Evolutionary conservation across 2,888 invertebrate genomes (phyloP), one percentile per base, ranked within the genome.

Genomic region (Rhaphigaster nebulosa): DNA sequence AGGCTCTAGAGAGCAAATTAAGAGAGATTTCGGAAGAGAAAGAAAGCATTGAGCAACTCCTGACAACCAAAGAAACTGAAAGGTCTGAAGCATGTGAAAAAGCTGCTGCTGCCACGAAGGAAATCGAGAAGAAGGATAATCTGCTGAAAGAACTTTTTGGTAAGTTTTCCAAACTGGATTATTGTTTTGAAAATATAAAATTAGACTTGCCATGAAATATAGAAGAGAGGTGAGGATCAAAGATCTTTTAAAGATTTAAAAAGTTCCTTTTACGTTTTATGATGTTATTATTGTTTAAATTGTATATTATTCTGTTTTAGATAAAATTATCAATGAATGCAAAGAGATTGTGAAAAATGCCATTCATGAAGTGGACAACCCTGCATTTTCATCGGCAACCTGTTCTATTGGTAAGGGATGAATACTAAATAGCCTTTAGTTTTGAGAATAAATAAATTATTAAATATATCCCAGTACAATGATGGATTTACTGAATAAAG

Each of bases 361-460:
- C 12, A 93, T 95, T 91, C 93, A 95, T 90, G 95, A 96, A 93
- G 94, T 96, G 91, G 96, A 96, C 92, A 96, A 96, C 94, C 96
- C 96, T 15, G 95, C 96, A 4, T 94, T 96, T 92, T 95, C 96
- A 0, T 95, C 95, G 23, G 94, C 96, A 70, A 95, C 95, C 26
- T 96, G 96, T 93, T 95, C 95, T 87, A 95, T 96, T 80, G 95
- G 95, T 95, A 92, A 90, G 90, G 90, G 23, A 88, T 20, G 12
- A 76, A 29, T 76, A 18, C 8, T 76, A 26, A 3, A 38, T 38
- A 38, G 23, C 54, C 23, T 54, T 54, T 54, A 23, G 3, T 54
- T 23, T 5, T 6, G 8, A 60, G 13, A 60, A n/a, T n/a, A 60
- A 60, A n/a, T 8, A 60, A n/a, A 8, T 60, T n/a, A 54, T 20